Percentiles rank a stretch among this genome's conserved stretches.
These are phyloP conservation scores for Nerophis ophidion DNA, from an alignment of 2,113 vertebrate species.

Conservation along the genomic window DNA sequence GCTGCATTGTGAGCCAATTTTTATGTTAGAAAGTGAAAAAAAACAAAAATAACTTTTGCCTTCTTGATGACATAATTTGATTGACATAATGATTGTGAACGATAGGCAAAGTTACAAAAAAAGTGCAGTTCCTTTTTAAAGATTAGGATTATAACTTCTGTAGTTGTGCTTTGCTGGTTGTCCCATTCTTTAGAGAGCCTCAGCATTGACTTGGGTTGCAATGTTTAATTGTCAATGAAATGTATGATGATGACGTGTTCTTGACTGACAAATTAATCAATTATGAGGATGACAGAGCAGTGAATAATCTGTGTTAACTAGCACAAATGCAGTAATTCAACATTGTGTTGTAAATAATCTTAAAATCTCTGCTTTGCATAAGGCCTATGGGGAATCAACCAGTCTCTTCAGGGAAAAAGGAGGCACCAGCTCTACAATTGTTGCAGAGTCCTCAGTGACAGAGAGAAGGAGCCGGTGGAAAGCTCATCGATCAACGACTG, in stretches of 20 bases:
- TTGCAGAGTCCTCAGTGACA: constrained; percentile 46
- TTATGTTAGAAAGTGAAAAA: no score
- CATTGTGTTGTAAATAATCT: constrained; percentile 17
- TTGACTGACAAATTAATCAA: constrained; percentile 12
- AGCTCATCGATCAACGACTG: constrained; percentile 65
- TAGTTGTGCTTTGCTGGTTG: neutral
- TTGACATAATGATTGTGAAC: no score
- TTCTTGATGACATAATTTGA: no score
- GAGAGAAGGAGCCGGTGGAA: constrained; percentile 54
- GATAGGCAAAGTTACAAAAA: no score
- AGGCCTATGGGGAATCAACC: constrained; percentile 18
- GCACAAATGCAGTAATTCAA: constrained; percentile 22
- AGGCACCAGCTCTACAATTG: constrained; percentile 47
- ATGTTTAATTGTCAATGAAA: constrained; percentile 19
- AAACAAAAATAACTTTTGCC: no score
- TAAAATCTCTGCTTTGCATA: constrained; percentile 20
- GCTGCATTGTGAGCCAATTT: no score
- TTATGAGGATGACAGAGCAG: constrained; percentile 14
- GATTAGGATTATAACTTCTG: constrained; percentile 30
- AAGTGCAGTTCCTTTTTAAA: neutral
- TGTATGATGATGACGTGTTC: constrained; percentile 23
- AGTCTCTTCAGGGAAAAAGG: constrained; percentile 17
- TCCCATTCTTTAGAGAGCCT: neutral
- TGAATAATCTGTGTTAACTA: constrained; percentile 19
- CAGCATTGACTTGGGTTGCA: constrained; percentile 21